Conservation (phyloP, 1,140 invertebrate species). For the Drosophila melanogaster region DNA sequence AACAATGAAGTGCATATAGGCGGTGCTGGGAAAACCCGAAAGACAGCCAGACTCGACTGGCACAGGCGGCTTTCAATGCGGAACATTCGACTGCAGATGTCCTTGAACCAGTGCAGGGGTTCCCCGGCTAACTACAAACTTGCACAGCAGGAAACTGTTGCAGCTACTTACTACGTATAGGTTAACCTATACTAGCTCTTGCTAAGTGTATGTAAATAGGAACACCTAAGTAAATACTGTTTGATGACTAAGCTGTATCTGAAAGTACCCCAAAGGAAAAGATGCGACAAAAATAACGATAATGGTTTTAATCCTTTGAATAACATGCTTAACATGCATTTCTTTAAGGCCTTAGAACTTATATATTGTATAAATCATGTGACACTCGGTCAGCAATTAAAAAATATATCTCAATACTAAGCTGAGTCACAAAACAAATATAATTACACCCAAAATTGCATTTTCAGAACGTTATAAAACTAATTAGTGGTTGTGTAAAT, state of each 20-base stretch:
- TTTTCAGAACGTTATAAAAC: constrained; percentile 2
- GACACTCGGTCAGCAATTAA: background rate
- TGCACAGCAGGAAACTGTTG: background rate
- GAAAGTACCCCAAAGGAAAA: constrained; percentile 9
- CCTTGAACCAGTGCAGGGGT: constrained; percentile 40
- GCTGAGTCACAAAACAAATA: background rate
- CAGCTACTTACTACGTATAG: background rate
- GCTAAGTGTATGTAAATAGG: background rate
- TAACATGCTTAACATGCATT: no score
- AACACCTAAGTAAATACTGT: background rate
- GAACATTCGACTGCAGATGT: constrained; percentile 13
- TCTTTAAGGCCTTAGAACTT: background rate
- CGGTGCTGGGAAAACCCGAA: constrained; percentile 10
- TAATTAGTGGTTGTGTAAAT: constrained; percentile 2
- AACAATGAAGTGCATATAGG: constrained; percentile 50
- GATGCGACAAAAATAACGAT: no score
- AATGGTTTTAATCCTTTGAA: no score
- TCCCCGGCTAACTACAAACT: constrained; percentile 4
- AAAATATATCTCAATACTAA: background rate
- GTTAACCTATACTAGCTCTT: background rate
- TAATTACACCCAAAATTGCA: background rate
- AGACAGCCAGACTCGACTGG: constrained; percentile 11
- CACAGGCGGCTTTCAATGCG: constrained; percentile 7
- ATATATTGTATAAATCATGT: background rate
- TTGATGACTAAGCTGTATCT: background rate